Evolutionary conservation across 2,113 vertebrate species (phyloP).

Genomic region (Beaufortia kweichowensis): DNA sequence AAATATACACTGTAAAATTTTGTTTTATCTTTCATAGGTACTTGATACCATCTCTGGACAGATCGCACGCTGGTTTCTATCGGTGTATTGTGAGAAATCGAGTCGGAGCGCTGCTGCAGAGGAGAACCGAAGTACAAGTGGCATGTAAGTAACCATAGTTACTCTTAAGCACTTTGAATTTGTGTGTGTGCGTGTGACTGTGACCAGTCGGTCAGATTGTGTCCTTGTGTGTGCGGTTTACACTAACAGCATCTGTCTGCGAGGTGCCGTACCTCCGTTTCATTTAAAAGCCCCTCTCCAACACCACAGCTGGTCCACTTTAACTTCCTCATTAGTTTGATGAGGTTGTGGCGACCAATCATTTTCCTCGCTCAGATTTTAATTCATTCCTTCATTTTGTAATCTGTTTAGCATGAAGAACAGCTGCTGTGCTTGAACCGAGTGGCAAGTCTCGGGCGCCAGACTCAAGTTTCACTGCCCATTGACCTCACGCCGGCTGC

Average conservation of each 20-base stretch:
- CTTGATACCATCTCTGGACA: slow-evolving; percentile 92
- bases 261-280: slow-evolving; percentile 16
- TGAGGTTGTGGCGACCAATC: slow-evolving; percentile 14
- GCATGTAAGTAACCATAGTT: slow-evolving; percentile 86
- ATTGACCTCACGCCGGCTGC: background rate
- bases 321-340: slow-evolving; percentile 36
- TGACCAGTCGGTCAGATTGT: background rate
- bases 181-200: slow-evolving; percentile 30
- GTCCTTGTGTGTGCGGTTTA: background rate
- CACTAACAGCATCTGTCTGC: background rate
- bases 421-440: slow-evolving; percentile 22
- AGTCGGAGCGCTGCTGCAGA: slow-evolving; percentile 92
- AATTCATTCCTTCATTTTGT: slow-evolving; percentile 29
- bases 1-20: background rate
- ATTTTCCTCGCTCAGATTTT: background rate
- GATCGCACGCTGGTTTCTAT: slow-evolving; percentile 93
- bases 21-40: slow-evolving; percentile 78
- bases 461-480: slow-evolving; percentile 14
- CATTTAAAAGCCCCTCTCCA: slow-evolving; percentile 13
- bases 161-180: background rate
- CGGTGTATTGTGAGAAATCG: slow-evolving; percentile 95
- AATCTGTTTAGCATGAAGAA: slow-evolving; percentile 36
- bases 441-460: background rate
- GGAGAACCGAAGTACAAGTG: slow-evolving; percentile 94
- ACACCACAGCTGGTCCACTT: slow-evolving; percentile 22